Evolutionary conservation across 2,888 invertebrate species (phyloP), one percentile per base, ranked within the genome.

Genomic region (Melanargia galathea): DNA sequence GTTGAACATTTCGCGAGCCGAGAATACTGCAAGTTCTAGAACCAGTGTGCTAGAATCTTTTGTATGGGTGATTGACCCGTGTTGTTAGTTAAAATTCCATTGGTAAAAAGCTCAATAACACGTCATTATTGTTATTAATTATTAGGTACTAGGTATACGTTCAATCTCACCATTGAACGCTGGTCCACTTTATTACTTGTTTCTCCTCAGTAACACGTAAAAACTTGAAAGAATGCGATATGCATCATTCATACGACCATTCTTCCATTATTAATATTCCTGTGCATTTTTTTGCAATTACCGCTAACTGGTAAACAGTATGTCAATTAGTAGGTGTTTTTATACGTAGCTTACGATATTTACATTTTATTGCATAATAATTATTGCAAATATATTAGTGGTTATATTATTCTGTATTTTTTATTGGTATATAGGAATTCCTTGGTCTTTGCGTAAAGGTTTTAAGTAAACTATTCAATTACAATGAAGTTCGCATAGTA

Each of bases 211-310:
- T 8, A 45, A 55, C 24, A 38, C 35, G 46, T 51, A 67, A 63
- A 67, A 65, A 65, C 60, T 43, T 61, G 60, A 55, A 62, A 57
- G 56, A 56, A 67, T 63, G 61, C 55, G 60, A 61, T 61, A 60
- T 63, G 58, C 63, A 63, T 58, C 62, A 60, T 59, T 63, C 61
- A 61, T 60, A 52, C 49, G 63, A 30, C 58, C 51, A 63, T 67
- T 67, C 57, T 65, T 65, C 65, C 65, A 56, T 65, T 60, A 63
- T 66, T 59, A 68, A 66, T 63, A 64, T 64, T 66, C 62, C 43
- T 62, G 57, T 48, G 58, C 40, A 70, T 66, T 71, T 66, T 65
- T 64, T 68, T 66, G 57, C 54, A 66, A 66, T 68, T 63, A 68
- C 54, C 45, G 54, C 38, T 60, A 66, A 46, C 45, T 58, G 51